Percentiles rank a stretch among this genome's conserved stretches.
Conservation (phyloP, 2,888 invertebrate species). For the Papilio demoleus region DNA sequence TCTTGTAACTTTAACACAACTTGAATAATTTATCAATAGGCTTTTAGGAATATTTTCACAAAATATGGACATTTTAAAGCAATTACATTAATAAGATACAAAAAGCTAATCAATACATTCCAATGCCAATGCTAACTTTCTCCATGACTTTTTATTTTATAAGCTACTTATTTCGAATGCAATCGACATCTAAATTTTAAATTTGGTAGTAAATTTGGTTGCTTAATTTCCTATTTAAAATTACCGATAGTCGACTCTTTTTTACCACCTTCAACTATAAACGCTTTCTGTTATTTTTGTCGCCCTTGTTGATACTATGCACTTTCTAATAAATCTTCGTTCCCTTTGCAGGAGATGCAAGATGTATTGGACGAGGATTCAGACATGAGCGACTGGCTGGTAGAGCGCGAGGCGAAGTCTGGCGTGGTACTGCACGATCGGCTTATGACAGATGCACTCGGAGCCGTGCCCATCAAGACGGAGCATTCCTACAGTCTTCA, state of each 20-base stretch:
- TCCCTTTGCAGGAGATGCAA: conserved; percentile 82
- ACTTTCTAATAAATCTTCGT: not conserved
- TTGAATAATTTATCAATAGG: not conserved
- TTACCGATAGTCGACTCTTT: too few species aligned
- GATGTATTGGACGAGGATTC: conserved; percentile 87
- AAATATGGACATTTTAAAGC: not conserved
- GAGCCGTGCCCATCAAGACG: conserved; percentile 92
- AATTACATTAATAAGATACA: too few species aligned
- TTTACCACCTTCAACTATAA: too few species aligned
- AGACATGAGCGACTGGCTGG: conserved; percentile 87
- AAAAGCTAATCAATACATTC: too few species aligned
- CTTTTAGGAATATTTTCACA: not conserved
- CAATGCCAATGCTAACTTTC: too few species aligned
- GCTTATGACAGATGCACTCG: conserved; percentile 94
- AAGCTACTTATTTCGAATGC: too few species aligned
- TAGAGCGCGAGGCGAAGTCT: conserved; percentile 86
- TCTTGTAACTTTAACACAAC: not conserved
- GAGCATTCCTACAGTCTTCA: conserved; percentile 96
- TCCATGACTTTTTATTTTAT: too few species aligned
- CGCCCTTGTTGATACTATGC: not conserved
- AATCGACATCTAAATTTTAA: too few species aligned
- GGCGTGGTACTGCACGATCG: conserved; percentile 94
- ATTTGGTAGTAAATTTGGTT: too few species aligned
- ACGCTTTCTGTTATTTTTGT: too few species aligned
- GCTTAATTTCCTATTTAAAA: too few species aligned